Percentiles rank a stretch among this genome's conserved stretches.
Conservation (phyloP, 2,797 vertebrate genomes). For the Margarornis squamiger region DNA sequence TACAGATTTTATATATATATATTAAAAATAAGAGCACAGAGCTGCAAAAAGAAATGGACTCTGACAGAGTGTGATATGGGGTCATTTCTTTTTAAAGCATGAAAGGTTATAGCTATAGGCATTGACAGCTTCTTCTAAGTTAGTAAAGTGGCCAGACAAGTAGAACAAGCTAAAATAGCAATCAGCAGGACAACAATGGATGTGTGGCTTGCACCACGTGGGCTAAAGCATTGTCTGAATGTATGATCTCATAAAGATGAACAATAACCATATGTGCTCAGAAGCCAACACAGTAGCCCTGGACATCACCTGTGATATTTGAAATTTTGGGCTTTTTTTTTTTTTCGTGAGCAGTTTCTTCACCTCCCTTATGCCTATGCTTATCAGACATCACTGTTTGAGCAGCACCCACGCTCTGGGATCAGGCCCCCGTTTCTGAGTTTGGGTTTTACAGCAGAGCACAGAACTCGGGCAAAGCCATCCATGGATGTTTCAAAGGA, state of each 20-base stretch:
- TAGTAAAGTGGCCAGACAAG: background rate
- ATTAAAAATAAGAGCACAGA: background rate
- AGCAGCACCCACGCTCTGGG: background rate
- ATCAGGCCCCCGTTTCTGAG: background rate
- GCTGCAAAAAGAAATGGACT: background rate
- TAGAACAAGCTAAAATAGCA: background rate
- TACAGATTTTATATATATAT: background rate
- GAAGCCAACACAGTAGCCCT: background rate
- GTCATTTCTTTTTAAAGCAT: background rate
- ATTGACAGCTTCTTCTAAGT: background rate
- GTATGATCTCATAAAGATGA: background rate
- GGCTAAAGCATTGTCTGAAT: background rate
- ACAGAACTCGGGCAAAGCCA: background rate
- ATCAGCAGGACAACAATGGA: background rate
- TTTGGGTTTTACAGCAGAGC: background rate
- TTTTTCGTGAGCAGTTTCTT: background rate
- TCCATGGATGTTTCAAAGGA: background rate
- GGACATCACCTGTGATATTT: background rate
- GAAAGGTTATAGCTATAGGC: background rate
- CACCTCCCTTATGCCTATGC: background rate
- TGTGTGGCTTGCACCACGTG: background rate
- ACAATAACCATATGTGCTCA: background rate
- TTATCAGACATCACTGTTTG: background rate
- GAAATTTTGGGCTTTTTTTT: fast-evolving
- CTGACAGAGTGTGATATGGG: background rate